A percentile compares a stretch with the other conserved stretches of the same genome.
Conservation (phyloP, 1,140 invertebrate genomes). For the Drosophila kikkawai region DNA sequence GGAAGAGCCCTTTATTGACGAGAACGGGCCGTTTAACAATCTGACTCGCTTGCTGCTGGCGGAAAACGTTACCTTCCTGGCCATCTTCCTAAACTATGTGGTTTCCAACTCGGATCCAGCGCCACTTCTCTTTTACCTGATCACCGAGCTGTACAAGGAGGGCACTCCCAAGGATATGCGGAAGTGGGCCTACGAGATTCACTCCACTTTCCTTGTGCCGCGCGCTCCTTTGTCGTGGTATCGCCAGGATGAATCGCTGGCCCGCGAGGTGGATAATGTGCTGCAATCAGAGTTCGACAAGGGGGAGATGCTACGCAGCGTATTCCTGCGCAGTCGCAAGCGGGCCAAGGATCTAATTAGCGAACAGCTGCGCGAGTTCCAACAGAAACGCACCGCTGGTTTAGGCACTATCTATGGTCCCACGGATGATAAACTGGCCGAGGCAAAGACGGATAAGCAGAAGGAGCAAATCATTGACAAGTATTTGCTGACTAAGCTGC, state of each 20-base stretch:
- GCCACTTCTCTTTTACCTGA: slow-evolving; percentile 94
- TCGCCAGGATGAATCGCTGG: slow-evolving; percentile 92
- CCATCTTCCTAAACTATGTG: slow-evolving; percentile 95
- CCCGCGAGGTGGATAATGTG: slow-evolving; percentile 94
- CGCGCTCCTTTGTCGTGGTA: slow-evolving; percentile 93
- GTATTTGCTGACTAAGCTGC: slow-evolving; percentile 90
- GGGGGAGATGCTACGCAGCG: slow-evolving; percentile 94
- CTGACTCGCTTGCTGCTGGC: slow-evolving; percentile 89
- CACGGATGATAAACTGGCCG: slow-evolving; percentile 91
- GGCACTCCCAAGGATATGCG: slow-evolving; percentile 95
- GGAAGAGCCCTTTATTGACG: slow-evolving; percentile 90
- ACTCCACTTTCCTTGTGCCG: slow-evolving; percentile 97
- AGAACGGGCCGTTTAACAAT: slow-evolving; percentile 93
- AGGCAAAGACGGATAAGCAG: slow-evolving; percentile 92
- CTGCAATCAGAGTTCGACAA: slow-evolving; percentile 93
- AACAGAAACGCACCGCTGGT: slow-evolving; percentile 95
- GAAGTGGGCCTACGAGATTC: slow-evolving; percentile 99
- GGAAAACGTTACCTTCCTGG: slow-evolving; percentile 90
- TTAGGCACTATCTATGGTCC: slow-evolving; percentile 95
- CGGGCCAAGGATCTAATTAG: slow-evolving; percentile 94
- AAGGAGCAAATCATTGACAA: slow-evolving; percentile 92
- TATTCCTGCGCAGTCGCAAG: slow-evolving; percentile 94
- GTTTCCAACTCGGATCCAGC: slow-evolving; percentile 94
- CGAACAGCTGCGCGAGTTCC: slow-evolving; percentile 95
- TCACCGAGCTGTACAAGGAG: slow-evolving; percentile 94